Evolutionary conservation across 2,797 vertebrate genomes (phyloP).

Genomic region (Coracias cyanogaster): DNA sequence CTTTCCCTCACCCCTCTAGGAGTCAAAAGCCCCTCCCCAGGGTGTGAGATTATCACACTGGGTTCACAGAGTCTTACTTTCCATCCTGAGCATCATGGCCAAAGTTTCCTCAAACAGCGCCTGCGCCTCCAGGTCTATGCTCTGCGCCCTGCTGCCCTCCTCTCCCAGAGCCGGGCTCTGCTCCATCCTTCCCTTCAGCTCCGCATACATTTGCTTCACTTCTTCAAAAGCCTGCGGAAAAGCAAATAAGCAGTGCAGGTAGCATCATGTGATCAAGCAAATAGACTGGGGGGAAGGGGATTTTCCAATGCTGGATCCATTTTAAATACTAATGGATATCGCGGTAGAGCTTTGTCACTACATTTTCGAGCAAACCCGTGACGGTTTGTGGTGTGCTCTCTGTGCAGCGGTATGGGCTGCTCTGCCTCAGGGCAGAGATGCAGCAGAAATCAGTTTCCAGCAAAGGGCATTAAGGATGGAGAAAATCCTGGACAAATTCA

Average conservation of each 20-base stretch:
- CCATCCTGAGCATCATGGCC: constrained; percentile 81
- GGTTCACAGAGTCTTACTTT: constrained; percentile 75
- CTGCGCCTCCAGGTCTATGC: constrained; percentile 79
- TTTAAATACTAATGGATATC: not conserved
- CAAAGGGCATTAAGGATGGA: not conserved
- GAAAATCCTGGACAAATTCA: not conserved
- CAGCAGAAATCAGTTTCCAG: not conserved
- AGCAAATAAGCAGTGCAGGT: not conserved
- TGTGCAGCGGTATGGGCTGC: not conserved
- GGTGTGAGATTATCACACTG: rapidly evolving
- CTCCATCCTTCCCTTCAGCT: constrained; percentile 72
- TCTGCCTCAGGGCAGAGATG: not conserved
- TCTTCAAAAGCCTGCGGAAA: constrained; percentile 79
- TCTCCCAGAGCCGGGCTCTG: constrained; percentile 39
- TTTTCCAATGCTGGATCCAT: rapidly evolving
- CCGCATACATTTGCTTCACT: constrained; percentile 77
- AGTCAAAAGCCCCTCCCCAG: not conserved
- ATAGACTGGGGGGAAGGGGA: not conserved
- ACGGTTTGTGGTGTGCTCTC: rapidly evolving
- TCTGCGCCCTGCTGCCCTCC: constrained; percentile 60
- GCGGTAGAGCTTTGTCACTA: not conserved
- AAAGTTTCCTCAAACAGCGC: constrained; percentile 82
- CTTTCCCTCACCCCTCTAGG: not conserved
- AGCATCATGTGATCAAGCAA: not conserved
- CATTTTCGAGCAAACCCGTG: rapidly evolving